Evolutionary conservation across 2,113 vertebrate genomes (phyloP), one percentile per base, ranked within the genome.

Genomic region (Anolis sagrei): DNA sequence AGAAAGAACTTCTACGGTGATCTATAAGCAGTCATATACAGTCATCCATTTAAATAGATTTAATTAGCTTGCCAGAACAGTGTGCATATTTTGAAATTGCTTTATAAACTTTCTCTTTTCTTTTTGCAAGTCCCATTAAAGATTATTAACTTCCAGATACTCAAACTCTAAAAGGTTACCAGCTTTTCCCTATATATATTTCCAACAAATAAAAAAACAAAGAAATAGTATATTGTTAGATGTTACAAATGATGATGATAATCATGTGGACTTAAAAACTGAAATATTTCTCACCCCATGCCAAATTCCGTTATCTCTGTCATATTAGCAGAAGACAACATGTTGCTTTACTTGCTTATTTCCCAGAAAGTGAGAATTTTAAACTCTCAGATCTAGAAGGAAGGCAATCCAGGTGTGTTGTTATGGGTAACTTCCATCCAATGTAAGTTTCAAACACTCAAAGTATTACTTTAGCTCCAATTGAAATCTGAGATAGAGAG

Each of bases 61-160:
- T 83, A 83, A 79, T 75, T 84, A 73, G 76, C 14, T 79, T 76
- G 62, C 39, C 29, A 61, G 25, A 13, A 29, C 44, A 61, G n/a
- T 58, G 70, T 82, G 25, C 75, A 70, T 85, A 70, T 77, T 85
- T 78, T 54, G 75, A 44, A 78, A 79, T 76, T 44, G 64, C 36
- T 85, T 70, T 49, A 79, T 70, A 79, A 85, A 78, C 76, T 69
- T 76, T 51, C 25, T 81, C 32, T 39, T 69, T 58, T 39, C 39
- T 27, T 29, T 7, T 11, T 62, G n/a, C 25, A 86, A 76, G 32
- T 76, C 70, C 34, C 34, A 72, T 11, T 32, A 70, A 78, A 79
- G 76, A 70, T 78, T 58, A 85, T 85, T 85, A 85, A 85, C 49
- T 77, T 27, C 75, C 49, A 39, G 5, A 70, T 39, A 34, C 1